Evolutionary conservation across 2,113 vertebrate species (phyloP).

Genomic region (Otis tarda): DNA sequence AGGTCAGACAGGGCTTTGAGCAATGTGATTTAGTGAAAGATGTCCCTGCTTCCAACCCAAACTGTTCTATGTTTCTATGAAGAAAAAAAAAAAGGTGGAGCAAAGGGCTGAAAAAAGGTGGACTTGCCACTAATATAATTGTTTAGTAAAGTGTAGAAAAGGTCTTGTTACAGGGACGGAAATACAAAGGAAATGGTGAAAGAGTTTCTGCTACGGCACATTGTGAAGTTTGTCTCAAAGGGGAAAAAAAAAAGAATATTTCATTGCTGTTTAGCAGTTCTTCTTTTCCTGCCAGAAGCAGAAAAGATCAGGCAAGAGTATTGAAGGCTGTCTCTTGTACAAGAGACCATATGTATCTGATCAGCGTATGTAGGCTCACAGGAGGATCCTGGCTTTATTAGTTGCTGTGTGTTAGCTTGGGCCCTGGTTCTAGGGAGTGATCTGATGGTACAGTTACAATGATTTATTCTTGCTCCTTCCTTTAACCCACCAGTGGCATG

Average conservation of each 20-base stretch:
- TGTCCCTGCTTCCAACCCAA: neutral
- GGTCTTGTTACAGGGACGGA: neutral
- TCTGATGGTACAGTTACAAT: neutral
- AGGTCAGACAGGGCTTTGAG: accelerated
- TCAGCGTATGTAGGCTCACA: neutral
- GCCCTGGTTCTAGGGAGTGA: neutral
- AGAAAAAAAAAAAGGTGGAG: neutral
- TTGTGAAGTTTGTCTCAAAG: neutral
- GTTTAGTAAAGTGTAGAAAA: neutral
- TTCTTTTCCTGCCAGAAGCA: neutral
- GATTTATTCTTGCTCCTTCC: neutral
- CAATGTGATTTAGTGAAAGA: neutral
- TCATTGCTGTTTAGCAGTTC: neutral
- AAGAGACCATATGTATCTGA: neutral
- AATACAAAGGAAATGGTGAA: neutral
- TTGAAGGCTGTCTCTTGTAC: neutral
- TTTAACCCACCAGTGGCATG: neutral
- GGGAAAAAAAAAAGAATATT: neutral
- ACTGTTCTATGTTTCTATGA: neutral
- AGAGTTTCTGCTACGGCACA: neutral
- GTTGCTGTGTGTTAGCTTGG: neutral
- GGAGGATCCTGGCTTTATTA: neutral
- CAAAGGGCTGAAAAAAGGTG: neutral
- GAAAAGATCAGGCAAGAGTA: neutral
- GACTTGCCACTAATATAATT: neutral